phyloP scores from a whole-genome alignment of 2,113 vertebrate species.

The Daboia siamensis region DNA sequence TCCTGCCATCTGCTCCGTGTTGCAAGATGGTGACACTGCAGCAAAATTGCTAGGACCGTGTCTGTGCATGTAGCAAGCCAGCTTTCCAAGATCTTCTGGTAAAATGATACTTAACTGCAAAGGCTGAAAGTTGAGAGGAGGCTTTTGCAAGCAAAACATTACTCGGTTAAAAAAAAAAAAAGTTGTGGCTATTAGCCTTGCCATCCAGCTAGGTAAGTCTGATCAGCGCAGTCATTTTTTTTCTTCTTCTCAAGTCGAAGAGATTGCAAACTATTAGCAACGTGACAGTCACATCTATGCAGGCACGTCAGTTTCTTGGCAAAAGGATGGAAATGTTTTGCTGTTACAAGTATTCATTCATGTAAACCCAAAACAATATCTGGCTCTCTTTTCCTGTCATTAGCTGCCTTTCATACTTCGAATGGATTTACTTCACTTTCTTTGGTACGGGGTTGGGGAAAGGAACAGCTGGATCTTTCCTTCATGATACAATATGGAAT shows the following conservation, averaged over 20 bases:
- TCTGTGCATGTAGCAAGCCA: not conserved
- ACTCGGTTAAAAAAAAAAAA: not conserved
- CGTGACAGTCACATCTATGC: not conserved
- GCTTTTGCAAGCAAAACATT: slow-evolving; percentile 5
- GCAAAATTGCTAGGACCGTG: slow-evolving; percentile 41
- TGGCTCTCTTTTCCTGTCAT: not conserved
- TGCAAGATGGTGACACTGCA: slow-evolving; percentile 8
- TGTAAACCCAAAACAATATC: too few species aligned
- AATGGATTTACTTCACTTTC: not conserved
- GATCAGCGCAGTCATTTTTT: not conserved
- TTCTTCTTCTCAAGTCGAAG: not conserved
- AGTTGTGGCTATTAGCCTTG: not conserved
- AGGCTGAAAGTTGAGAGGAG: not conserved
- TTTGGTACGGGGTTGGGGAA: not conserved
- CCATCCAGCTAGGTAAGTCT: not conserved
- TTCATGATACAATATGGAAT: not conserved
- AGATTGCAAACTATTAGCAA: not conserved
- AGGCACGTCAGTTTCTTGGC: not conserved
- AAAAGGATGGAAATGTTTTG: not conserved
- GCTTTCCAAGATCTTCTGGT: slow-evolving; percentile 25
- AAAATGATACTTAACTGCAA: slow-evolving; percentile 22
- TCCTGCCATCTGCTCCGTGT: slow-evolving; percentile 47
- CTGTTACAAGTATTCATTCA: too few species aligned
- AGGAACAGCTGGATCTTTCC: not conserved
- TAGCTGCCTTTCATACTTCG: not conserved